These are phyloP conservation scores for Lingula anatina DNA, from an alignment of 2,888 invertebrate genomes.

Conservation along the genomic window DNA sequence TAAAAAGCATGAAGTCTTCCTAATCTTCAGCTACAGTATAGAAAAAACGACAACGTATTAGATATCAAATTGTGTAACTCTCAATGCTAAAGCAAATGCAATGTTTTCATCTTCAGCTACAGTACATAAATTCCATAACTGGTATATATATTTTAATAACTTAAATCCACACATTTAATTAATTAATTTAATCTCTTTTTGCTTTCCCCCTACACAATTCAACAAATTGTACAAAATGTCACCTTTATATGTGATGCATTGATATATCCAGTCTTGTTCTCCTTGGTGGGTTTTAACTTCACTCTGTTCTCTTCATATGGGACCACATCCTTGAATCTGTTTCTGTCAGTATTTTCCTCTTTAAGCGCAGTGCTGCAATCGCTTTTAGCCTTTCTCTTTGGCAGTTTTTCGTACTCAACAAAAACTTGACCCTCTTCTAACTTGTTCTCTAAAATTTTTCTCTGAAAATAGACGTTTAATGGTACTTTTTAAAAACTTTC, in stretches of 20 bases:
- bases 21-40: no score
- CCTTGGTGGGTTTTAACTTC: conserved; percentile 71
- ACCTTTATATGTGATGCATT: conserved; percentile 89
- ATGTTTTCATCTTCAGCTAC: no score
- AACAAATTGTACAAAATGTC: conserved; percentile 16
- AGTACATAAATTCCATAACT: no score
- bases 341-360: conserved; percentile 62
- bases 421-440: conserved; percentile 45
- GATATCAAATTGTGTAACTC: no score
- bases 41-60: no score
- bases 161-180: no score
- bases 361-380: conserved; percentile 59
- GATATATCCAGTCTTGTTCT: conserved; percentile 83
- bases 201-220: no score
- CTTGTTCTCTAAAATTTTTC: conserved; percentile 39
- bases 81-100: no score
- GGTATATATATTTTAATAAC: no score
- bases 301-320: conserved; percentile 90
- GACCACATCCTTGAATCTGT: conserved; percentile 67
- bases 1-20: no score
- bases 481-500: no score
- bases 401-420: conserved; percentile 79
- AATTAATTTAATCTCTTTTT: no score
- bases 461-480: conserved; percentile 25
- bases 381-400: conserved; percentile 61